These are phyloP conservation scores for Umimayanthus chanpuru DNA, from an alignment of 92 coral and sea anemone genomes.

Conservation along the genomic window DNA sequence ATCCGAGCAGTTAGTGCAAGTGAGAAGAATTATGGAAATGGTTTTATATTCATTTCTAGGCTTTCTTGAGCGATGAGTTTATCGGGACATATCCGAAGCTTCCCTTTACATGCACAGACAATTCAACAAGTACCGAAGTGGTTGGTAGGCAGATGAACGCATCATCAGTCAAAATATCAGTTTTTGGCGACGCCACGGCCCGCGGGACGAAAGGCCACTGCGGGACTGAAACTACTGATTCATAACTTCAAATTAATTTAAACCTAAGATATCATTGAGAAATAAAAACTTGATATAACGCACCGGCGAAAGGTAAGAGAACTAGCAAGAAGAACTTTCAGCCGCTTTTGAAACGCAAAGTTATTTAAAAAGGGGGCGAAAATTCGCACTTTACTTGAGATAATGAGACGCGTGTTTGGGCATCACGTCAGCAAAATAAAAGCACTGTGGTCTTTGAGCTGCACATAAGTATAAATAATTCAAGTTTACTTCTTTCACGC, in stretches of 20 bases:
- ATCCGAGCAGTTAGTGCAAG: neutral
- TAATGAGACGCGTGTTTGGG: neutral
- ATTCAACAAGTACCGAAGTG: slow-evolving; percentile 22
- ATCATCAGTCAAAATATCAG: neutral
- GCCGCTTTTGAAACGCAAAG: slow-evolving; percentile 5
- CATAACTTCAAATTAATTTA: neutral
- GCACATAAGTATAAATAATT: neutral
- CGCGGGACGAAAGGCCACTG: neutral
- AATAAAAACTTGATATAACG: neutral
- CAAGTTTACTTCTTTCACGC: neutral
- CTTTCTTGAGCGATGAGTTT: slow-evolving; percentile 13
- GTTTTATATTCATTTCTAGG: neutral
- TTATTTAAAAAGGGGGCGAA: neutral
- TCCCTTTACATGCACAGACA: slow-evolving; percentile 1
- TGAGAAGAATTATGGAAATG: neutral
- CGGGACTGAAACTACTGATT: neutral
- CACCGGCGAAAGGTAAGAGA: neutral
- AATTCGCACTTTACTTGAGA: slow-evolving; percentile 4
- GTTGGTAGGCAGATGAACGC: slow-evolving; percentile 4
- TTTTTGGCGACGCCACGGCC: slow-evolving; percentile 3
- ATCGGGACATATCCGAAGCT: slow-evolving; percentile 10
- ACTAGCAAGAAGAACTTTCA: slow-evolving; percentile 1
- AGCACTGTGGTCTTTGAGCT: neutral
- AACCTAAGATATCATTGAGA: neutral
- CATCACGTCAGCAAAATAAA: neutral